Conservation (phyloP, 1,140 invertebrate genomes). For the Acyrthosiphon pisum region DNA sequence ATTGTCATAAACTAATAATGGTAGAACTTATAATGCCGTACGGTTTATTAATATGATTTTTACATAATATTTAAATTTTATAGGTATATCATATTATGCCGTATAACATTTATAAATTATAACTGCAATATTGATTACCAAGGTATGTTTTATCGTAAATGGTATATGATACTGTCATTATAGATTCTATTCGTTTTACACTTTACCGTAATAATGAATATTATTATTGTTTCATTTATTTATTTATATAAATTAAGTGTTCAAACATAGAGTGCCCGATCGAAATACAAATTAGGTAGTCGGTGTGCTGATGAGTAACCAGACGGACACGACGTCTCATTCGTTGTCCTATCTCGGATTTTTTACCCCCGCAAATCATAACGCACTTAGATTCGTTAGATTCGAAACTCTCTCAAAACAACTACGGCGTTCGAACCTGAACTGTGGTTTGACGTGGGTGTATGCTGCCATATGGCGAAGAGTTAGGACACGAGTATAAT, state of each 20-base stretch:
- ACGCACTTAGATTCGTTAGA: neutral
- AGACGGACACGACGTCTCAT: neutral
- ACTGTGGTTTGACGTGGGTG: neutral
- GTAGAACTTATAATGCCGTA: neutral
- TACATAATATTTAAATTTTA: neutral
- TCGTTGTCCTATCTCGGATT: neutral
- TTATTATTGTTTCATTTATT: neutral
- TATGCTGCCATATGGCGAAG: neutral
- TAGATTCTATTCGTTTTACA: neutral
- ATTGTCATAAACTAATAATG: neutral
- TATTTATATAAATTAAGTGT: neutral
- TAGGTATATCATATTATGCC: neutral
- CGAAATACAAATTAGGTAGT: neutral
- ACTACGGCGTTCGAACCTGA: neutral
- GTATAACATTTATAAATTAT: neutral
- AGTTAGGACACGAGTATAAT: neutral
- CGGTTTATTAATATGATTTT: neutral
- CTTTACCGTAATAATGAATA: neutral
- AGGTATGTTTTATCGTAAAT: neutral
- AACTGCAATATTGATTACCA: neutral
- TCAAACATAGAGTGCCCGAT: neutral
- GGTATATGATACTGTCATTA: neutral
- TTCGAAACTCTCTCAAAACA: neutral
- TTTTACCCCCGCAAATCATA: neutral
- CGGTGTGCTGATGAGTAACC: neutral